These are phyloP conservation scores for Tetranychus piercei DNA, from an alignment of 2,888 invertebrate species.

Conservation along the genomic window DNA sequence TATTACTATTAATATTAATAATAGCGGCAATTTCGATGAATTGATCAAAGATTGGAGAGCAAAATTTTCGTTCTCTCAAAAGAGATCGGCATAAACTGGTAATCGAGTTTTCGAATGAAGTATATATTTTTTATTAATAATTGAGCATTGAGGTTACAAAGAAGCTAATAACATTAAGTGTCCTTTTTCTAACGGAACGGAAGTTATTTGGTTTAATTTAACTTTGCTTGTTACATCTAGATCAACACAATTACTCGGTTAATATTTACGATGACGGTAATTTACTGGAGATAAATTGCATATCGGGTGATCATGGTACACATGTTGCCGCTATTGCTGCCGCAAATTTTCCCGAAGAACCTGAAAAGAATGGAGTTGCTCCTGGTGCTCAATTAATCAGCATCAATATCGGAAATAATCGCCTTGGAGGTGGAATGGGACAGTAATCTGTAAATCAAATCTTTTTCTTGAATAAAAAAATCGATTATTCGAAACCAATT, in stretches of 20 bases:
- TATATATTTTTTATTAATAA: no score
- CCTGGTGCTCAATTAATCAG: conserved; percentile 89
- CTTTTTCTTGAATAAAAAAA: no score
- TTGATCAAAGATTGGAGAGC: no score
- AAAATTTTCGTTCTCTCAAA: no score
- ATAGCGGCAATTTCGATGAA: no score
- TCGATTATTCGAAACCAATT: no score
- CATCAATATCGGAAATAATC: conserved; percentile 71
- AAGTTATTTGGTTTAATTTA: background rate
- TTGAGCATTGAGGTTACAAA: no score
- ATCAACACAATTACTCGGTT: conserved; percentile 67
- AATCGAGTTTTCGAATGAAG: no score
- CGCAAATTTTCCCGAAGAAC: conserved; percentile 64
- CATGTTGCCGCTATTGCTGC: conserved; percentile 93
- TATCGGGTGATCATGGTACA: conserved; percentile 78
- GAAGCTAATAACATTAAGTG: no score
- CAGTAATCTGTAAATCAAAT: no score
- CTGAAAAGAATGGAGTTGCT: conserved; percentile 78
- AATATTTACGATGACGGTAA: conserved; percentile 82
- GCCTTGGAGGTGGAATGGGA: conserved; percentile 72
- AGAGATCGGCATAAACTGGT: no score
- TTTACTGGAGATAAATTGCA: conserved; percentile 72
- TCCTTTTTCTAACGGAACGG: background rate
- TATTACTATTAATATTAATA: no score
- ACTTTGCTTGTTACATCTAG: conserved; percentile 34